Evolutionary conservation across 2,797 vertebrate genomes (phyloP).

Genomic region (Peromyscus eremicus): DNA sequence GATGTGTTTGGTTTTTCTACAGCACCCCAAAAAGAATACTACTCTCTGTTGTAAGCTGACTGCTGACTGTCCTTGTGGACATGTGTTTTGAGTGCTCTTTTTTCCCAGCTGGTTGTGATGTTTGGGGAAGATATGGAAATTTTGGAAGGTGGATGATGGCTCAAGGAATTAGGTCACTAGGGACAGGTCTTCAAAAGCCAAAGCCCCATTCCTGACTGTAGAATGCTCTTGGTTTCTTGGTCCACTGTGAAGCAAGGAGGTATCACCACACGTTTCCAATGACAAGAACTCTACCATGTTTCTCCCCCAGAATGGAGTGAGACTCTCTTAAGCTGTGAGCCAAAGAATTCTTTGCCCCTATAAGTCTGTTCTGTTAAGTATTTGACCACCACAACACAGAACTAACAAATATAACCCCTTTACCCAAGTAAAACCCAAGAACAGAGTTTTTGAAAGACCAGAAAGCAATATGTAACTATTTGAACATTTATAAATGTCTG

Average conservation of each 20-base stretch:
- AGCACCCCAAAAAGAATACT: neutral
- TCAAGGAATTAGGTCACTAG: neutral
- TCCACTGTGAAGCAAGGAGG: neutral
- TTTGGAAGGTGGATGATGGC: no score
- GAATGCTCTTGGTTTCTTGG: neutral
- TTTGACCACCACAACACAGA: neutral
- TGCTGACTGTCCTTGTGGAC: neutral
- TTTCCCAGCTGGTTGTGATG: neutral
- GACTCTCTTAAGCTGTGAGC: neutral
- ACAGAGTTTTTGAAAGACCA: neutral
- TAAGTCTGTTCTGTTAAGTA: neutral
- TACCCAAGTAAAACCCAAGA: constrained; percentile 2
- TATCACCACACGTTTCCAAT: neutral
- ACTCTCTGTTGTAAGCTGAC: neutral
- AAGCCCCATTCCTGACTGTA: neutral
- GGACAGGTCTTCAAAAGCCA: neutral
- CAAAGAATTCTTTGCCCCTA: neutral
- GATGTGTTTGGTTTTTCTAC: neutral
- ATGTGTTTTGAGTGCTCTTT: neutral
- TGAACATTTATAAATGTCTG: neutral
- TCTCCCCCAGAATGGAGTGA: no score
- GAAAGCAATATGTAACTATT: neutral
- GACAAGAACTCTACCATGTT: no score
- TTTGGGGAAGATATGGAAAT: neutral
- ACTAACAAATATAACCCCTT: neutral